phyloP scores from a whole-genome alignment of 2,113 vertebrate species.

The Hiodon alosoides region DNA sequence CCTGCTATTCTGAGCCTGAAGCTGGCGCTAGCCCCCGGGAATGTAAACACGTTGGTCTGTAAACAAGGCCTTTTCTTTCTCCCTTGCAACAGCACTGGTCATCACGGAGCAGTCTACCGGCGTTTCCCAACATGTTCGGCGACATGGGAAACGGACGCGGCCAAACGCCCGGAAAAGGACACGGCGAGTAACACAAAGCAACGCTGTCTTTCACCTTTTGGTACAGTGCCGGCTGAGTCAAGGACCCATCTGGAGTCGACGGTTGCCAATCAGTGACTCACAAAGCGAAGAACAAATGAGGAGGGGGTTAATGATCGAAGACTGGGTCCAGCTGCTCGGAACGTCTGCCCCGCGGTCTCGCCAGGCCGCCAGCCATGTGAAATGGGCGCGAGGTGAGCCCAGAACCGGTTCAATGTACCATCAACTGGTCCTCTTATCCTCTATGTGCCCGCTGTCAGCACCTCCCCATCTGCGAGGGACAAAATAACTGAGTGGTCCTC shows the following conservation, averaged over 20 bases:
- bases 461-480: slow-evolving; percentile 48
- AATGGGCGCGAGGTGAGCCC: slow-evolving; percentile 34
- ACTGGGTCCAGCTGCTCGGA: slow-evolving; percentile 37
- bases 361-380: slow-evolving; percentile 13
- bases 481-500: slow-evolving; percentile 49
- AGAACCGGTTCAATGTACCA: slow-evolving; percentile 37
- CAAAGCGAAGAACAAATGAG: slow-evolving; percentile 42
- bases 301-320: slow-evolving; percentile 51
- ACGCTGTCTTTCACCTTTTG: not conserved
- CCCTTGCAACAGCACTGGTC: slow-evolving; percentile 54
- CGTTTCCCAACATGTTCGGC: slow-evolving; percentile 40
- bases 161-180: slow-evolving; percentile 22
- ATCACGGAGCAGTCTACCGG: slow-evolving; percentile 55
- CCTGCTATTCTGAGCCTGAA: slow-evolving; percentile 64
- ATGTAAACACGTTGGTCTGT: slow-evolving; percentile 73
- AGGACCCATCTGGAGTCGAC: slow-evolving; percentile 33
- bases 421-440: slow-evolving; percentile 47
- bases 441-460: slow-evolving; percentile 46
- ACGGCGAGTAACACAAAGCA: slow-evolving; percentile 6
- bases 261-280: slow-evolving; percentile 41
- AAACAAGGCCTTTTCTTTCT: slow-evolving; percentile 63
- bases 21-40: slow-evolving; percentile 63
- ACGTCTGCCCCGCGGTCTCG: slow-evolving; percentile 8
- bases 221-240: slow-evolving; percentile 10
- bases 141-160: slow-evolving; percentile 40